Base-by-base conservation (phyloP, 2,797 vertebrate species). In the Epinephelus malabaricus region DNA sequence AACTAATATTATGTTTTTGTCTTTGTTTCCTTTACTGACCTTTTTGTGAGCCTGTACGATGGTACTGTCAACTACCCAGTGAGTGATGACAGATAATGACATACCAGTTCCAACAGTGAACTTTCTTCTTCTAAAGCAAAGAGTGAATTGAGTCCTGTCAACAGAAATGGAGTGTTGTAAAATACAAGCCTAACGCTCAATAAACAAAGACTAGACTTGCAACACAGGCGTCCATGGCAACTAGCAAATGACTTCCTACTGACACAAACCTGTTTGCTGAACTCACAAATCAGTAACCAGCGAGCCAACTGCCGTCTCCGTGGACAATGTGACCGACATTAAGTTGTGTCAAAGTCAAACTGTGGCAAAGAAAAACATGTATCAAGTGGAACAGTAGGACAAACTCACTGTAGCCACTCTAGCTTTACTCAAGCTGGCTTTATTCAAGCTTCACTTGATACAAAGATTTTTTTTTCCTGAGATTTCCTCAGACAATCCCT, bases 261-360 rank as follows among this genome's bases (percentile, higher is more conserved):
- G 80, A 74, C 79, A 87, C 73, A 82, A 92, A 94, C 89, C 88
- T 92, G 91, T 93, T 90, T 79, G 84, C 83, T 86, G 54, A 84
- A 72, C 46, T 85, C 81, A 89, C 86, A 92, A 92, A 93, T 92
- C 79, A 90, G 87, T 91, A 92, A 92, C 88, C 66, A 81, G 81
- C 18, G 2, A 71, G 76, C 59, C 61, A 86, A 83, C 62, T 2
- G 60, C 51, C 62, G 25, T 69, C 59, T 83, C 60, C 51, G 19
- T 38, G n/a, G 56, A 83, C 74, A 70, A 68, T 47, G 56, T 71
- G 69, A 76, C 64, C 10, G 23, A 77, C 64, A n/a, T 76, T n/a
- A 83, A 75, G 18, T 66, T 71, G 38, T 65, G 74, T 34, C 67
- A 85, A 89, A 85, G 81, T 84, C 73, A 86, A 86, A 78, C 9